phyloP scores from a whole-genome alignment of 1,140 invertebrate genomes.

The Bombus affinis region DNA sequence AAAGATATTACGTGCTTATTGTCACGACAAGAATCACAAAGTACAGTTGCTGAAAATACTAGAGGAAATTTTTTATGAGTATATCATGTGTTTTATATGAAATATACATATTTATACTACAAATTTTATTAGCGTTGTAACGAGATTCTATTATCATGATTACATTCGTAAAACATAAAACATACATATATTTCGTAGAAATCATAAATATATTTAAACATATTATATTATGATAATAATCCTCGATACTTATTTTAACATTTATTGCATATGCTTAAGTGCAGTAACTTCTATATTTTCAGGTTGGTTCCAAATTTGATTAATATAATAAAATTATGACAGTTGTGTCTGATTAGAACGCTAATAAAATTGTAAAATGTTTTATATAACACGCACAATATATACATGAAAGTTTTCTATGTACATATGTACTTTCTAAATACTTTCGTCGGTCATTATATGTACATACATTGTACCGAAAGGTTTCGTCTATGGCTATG shows the following conservation, averaged over 20 bases:
- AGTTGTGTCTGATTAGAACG: too few species aligned
- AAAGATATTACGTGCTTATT: too few species aligned
- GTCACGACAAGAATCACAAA: too few species aligned
- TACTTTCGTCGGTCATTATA: background rate
- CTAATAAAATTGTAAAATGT: background rate
- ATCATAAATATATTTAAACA: too few species aligned
- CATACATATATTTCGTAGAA: too few species aligned
- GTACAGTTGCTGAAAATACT: too few species aligned
- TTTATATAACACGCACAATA: background rate
- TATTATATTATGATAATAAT: background rate
- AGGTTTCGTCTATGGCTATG: background rate
- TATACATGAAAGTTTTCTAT: background rate
- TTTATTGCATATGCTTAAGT: background rate
- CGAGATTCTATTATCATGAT: background rate
- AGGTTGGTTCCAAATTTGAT: too few species aligned
- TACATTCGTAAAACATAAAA: background rate
- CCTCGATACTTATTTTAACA: background rate
- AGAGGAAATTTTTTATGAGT: too few species aligned
- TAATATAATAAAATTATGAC: too few species aligned
- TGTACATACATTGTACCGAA: background rate
- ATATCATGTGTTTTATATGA: background rate
- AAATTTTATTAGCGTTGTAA: background rate
- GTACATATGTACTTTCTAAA: background rate
- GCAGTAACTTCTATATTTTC: too few species aligned
- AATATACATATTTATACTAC: background rate